These are phyloP conservation scores for Campylomormyrus numenius DNA, from an alignment of 2,113 vertebrate species.

Conservation along the genomic window DNA sequence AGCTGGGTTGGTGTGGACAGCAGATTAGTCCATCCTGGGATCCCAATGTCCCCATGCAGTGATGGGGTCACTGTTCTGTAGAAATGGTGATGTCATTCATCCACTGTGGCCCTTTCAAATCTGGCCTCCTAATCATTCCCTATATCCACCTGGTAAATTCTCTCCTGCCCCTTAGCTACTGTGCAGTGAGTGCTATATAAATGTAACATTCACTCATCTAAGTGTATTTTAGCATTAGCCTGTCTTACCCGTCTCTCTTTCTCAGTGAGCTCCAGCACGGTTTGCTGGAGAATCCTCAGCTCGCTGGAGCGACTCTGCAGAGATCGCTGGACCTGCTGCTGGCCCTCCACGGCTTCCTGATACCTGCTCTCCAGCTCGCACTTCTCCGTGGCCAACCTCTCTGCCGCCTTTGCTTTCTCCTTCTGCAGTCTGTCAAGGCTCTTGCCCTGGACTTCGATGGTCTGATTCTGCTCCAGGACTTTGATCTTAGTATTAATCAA, in stretches of 20 bases:
- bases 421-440: conserved; percentile 66
- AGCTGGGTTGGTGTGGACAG: neutral
- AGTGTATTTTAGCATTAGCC: neutral
- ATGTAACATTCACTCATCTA: neutral
- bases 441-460: conserved; percentile 69
- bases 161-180: neutral
- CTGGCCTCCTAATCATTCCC: neutral
- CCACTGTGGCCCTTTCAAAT: neutral
- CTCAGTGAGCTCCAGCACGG: conserved; percentile 66
- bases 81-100: neutral
- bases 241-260: conserved; percentile 70
- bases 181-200: neutral
- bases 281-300: conserved; percentile 59
- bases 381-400: conserved; percentile 55
- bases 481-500: conserved; percentile 59
- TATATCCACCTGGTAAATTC: neutral
- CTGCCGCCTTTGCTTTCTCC: conserved; percentile 68
- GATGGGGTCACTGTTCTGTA: neutral
- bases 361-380: conserved; percentile 65
- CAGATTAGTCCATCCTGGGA: neutral
- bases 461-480: conserved; percentile 73
- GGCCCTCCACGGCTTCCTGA: conserved; percentile 54
- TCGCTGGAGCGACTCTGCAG: conserved; percentile 55
- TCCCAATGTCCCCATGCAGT: neutral
- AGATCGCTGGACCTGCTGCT: conserved; percentile 49